Evolutionary conservation across 2,797 vertebrate genomes (phyloP).

Genomic region (Gambelia wislizenii): DNA sequence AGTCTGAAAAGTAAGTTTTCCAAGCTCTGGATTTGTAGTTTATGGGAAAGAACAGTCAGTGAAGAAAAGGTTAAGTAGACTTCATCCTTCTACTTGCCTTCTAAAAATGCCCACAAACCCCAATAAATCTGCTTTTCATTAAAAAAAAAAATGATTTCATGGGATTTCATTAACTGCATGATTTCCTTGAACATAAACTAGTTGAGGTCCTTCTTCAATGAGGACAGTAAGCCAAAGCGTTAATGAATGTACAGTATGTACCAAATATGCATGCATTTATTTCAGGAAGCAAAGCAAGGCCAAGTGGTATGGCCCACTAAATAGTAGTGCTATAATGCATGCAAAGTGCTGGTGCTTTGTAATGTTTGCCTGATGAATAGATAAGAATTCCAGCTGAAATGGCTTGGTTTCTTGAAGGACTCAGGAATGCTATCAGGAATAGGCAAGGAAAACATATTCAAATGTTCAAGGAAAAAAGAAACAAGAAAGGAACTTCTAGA

Average conservation of each 20-base stretch:
- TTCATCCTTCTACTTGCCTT: not conserved
- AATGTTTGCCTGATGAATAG: not conserved
- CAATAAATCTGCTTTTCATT: not conserved
- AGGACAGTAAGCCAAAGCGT: not conserved
- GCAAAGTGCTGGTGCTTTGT: not conserved
- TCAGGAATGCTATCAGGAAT: not conserved
- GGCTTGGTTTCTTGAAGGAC: not conserved
- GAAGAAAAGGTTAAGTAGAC: not conserved
- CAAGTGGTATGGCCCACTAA: not conserved
- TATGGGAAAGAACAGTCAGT: not conserved
- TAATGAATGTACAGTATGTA: not conserved
- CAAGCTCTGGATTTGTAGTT: not conserved
- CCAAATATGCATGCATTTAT: not conserved
- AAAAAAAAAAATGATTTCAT: too few relatives aligned
- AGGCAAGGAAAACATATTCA: too few relatives aligned
- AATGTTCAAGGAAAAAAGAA: too few relatives aligned
- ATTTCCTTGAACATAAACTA: not conserved
- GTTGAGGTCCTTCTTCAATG: not conserved
- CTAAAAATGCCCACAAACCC: too few relatives aligned
- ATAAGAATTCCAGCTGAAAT: not conserved
- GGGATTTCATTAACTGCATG: not conserved
- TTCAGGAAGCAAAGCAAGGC: not conserved
- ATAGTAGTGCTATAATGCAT: not conserved
- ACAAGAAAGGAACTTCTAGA: too few relatives aligned
- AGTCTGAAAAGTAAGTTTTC: too few relatives aligned